Conservation (phyloP, 2,797 vertebrate species). For the Cichlasoma orientale region DNA sequence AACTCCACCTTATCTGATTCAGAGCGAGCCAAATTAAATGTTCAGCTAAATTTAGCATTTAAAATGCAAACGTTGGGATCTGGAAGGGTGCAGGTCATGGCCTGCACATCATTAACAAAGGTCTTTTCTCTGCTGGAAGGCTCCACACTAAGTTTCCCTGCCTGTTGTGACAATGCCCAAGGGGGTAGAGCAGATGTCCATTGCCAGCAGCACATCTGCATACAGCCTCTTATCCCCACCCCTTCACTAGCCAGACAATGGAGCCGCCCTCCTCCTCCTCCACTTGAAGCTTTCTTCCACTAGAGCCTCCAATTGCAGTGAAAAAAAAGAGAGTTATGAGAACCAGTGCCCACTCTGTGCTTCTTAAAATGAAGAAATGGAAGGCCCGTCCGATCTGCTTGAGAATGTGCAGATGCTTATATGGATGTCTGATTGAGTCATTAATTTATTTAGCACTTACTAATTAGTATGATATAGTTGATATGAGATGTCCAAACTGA, state of each 20-base stretch:
- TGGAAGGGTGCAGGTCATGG: constrained; percentile 36
- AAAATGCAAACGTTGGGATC: constrained; percentile 39
- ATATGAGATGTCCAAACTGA: constrained; percentile 24
- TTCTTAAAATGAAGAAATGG: constrained; percentile 36
- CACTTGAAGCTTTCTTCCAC: constrained; percentile 72
- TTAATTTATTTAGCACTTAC: constrained; percentile 55
- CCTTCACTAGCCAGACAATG: constrained; percentile 82
- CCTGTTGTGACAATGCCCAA: constrained; percentile 78
- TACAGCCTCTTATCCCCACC: constrained; percentile 75
- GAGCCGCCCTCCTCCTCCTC: constrained; percentile 66
- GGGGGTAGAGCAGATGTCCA: constrained; percentile 76
- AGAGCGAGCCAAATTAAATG: constrained; percentile 27
- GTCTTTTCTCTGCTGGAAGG: constrained; percentile 55
- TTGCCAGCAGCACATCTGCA: constrained; percentile 83
- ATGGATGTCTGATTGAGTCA: constrained; percentile 31
- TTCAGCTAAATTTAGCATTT: constrained; percentile 13
- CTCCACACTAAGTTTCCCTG: constrained; percentile 66
- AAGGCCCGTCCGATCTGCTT: background rate
- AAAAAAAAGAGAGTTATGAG: constrained; percentile 9
- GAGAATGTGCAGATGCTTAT: constrained; percentile 26
- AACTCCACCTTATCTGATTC: background rate
- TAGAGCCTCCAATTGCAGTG: constrained; percentile 61
- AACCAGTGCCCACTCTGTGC: constrained; percentile 24
- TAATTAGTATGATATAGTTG: constrained; percentile 27
- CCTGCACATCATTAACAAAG: constrained; percentile 58